phyloP scores from a whole-genome alignment of 2,113 vertebrate species.

The Acrocephalus arundinaceus region DNA sequence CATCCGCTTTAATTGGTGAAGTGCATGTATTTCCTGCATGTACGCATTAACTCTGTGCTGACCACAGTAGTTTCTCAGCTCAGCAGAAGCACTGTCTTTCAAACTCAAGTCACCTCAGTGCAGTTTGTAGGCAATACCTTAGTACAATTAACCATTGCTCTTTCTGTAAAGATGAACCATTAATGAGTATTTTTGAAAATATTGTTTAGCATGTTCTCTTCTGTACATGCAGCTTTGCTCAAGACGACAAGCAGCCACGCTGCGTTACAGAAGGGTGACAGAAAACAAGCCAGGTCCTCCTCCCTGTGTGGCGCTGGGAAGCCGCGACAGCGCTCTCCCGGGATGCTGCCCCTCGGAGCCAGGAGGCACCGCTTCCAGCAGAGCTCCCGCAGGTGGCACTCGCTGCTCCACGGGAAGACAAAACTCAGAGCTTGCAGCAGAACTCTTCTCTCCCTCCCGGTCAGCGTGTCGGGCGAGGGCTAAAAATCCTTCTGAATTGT shows the following conservation, averaged over 20 bases:
- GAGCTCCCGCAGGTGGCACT: slow-evolving; percentile 42
- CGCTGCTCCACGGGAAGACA: background rate
- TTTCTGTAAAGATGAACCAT: background rate
- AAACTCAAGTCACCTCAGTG: background rate
- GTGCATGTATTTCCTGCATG: background rate
- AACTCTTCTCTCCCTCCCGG: background rate
- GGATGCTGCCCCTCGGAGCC: background rate
- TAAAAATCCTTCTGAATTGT: background rate
- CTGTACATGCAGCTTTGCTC: background rate
- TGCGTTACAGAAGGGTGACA: background rate
- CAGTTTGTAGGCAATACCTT: background rate
- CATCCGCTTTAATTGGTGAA: background rate
- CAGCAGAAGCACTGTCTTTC: background rate
- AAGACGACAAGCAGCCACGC: accelerated
- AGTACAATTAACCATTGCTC: background rate
- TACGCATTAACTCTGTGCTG: background rate
- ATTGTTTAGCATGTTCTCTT: background rate
- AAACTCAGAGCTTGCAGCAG: accelerated
- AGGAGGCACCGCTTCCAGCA: background rate
- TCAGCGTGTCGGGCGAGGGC: background rate
- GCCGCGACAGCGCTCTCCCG: accelerated
- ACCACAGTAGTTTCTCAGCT: background rate
- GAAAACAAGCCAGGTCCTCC: background rate
- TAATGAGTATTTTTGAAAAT: background rate
- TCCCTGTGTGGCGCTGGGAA: background rate